Evolutionary conservation across 2,888 invertebrate species (phyloP).

Genomic region (Drosophila borealis): DNA sequence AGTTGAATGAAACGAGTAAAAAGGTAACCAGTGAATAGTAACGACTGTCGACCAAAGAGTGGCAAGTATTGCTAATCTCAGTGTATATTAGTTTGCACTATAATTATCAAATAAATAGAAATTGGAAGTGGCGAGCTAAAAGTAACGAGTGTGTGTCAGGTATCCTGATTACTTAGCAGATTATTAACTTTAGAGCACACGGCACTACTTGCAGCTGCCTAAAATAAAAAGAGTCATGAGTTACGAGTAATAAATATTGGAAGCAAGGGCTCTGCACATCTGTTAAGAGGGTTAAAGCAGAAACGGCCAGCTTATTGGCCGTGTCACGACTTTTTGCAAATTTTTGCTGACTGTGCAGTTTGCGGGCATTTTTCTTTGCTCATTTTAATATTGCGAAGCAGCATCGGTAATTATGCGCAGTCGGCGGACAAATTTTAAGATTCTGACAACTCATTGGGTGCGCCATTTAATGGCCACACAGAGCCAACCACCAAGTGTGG

Average conservation of each 20-base stretch:
- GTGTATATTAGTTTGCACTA: too few species aligned
- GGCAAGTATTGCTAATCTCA: too few species aligned
- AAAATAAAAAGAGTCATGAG: background rate
- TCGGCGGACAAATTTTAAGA: constrained; percentile 32
- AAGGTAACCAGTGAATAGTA: background rate
- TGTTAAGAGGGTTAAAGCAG: background rate
- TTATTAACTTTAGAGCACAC: too few species aligned
- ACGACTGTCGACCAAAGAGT: too few species aligned
- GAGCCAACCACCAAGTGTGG: constrained; percentile 1
- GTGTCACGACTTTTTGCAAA: constrained; percentile 30
- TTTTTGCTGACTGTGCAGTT: constrained; percentile 64
- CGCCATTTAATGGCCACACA: constrained; percentile 52
- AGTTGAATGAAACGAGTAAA: background rate
- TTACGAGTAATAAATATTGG: background rate
- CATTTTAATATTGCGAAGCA: constrained; percentile 56
- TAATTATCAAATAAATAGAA: too few species aligned
- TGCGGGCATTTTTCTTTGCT: constrained; percentile 20
- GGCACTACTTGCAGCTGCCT: background rate
- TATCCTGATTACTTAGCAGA: too few species aligned
- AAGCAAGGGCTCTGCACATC: background rate
- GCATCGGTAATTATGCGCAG: constrained; percentile 43
- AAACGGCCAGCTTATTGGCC: constrained; percentile 22
- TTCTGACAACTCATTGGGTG: constrained; percentile 64
- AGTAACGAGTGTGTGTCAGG: background rate
- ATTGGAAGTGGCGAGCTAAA: background rate